Base-by-base conservation (phyloP, 2,797 vertebrate species). In the Oceanodroma leucorhoa region DNA sequence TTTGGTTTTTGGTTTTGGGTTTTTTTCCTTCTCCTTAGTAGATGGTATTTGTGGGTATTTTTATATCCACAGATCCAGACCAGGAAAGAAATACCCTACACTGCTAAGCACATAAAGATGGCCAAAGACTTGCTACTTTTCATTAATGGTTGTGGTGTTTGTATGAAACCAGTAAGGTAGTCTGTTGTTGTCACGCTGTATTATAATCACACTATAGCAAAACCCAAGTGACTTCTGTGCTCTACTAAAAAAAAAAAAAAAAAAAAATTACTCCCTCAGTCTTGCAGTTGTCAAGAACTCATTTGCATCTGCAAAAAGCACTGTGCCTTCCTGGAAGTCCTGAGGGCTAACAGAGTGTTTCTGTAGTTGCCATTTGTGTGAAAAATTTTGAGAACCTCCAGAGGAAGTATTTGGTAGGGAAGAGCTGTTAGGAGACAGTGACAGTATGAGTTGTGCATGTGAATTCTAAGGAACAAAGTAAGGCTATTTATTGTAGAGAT, bases 101-200 rank as follows among this genome's bases (percentile, higher is more conserved):
- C 12, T 60, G 22, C 38, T 55, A 36, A 51, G 7, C 45, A 32
- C 36, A 24, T 46, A 30, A 79, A 41, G 46, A 51, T 2, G 50
- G 41, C 10, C 20, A n/a, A 60, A 75, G 45, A 45, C 36, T 38
- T 48, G 15, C 20, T 86, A 5, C 53, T 87, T 87, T 27, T 34
- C 23, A 10, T 15, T 70, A 54, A 11, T 15, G 22, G 5, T 64
- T 50, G 12, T 32, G 24, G 22, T 60, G 36, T 75, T 65, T 51
- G 22, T 36, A 3, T 60, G 27, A 40, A 43, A 66, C 9, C 19
- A 65, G 11, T 34, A 19, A 67, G 10, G 22, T 14, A 30, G 21
- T 48, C 50, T 36, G 8, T 12, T 43, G 29, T 36, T 0, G 1
- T 71, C 26, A 5, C 0, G 0, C 12, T 72, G 17, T 55, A 10